Percentiles rank a stretch among this genome's conserved stretches.
These are phyloP conservation scores for zebrafish (Danio rerio) DNA, from an alignment of 2,113 vertebrate genomes.

Conservation along the genomic window DNA sequence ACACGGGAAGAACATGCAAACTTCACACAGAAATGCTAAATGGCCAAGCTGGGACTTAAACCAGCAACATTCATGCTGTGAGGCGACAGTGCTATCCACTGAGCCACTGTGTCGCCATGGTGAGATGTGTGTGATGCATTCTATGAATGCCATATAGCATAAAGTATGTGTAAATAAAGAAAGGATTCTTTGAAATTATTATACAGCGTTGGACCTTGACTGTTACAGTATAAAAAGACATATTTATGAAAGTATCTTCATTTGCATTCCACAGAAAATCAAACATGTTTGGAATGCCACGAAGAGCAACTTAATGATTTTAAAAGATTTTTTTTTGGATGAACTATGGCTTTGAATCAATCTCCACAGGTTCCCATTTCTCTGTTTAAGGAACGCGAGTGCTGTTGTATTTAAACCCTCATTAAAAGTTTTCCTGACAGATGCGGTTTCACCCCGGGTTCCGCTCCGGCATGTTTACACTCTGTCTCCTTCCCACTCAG, in stretches of 20 bases:
- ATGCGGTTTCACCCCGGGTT: slow-evolving; percentile 48
- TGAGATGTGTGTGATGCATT: too few relatives aligned
- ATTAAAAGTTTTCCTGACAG: slow-evolving; percentile 52
- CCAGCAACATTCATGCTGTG: too few relatives aligned
- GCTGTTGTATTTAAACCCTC: slow-evolving; percentile 45
- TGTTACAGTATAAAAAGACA: neutral
- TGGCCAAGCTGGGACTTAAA: too few relatives aligned
- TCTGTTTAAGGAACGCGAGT: slow-evolving; percentile 24
- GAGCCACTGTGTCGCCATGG: too few relatives aligned
- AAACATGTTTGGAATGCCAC: neutral
- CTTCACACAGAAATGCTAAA: too few relatives aligned
- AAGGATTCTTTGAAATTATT: too few relatives aligned
- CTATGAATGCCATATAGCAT: too few relatives aligned
- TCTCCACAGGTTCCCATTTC: neutral
- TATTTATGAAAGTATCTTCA: neutral
- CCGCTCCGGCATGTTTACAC: slow-evolving; percentile 46
- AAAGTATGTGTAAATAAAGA: too few relatives aligned
- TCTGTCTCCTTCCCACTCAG: slow-evolving; percentile 57
- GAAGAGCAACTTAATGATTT: neutral
- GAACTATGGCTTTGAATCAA: slow-evolving; percentile 22
- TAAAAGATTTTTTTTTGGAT: neutral
- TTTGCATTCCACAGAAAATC: neutral
- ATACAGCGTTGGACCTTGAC: neutral
- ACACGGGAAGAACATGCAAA: too few relatives aligned
- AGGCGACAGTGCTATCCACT: too few relatives aligned